phyloP scores from a whole-genome alignment of 2,797 vertebrate species.

The Sebastes melanostomus region DNA sequence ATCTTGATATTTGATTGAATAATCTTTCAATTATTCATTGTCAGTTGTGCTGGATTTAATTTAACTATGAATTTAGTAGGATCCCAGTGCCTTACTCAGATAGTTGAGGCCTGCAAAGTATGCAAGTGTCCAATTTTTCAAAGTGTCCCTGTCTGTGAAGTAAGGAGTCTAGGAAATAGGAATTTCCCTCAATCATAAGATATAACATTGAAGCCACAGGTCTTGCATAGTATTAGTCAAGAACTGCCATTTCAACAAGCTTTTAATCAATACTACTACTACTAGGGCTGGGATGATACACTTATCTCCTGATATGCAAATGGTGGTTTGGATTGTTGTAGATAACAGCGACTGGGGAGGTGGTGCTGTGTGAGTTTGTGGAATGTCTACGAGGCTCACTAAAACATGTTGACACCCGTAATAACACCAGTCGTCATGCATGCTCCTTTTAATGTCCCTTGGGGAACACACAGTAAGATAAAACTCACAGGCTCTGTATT shows the following conservation, averaged over 20 bases:
- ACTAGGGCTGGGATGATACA: no score
- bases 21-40: neutral
- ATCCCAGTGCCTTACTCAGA: neutral
- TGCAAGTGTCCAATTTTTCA: neutral
- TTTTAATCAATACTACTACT: neutral
- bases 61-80: neutral
- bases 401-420: constrained; percentile 65
- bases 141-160: constrained; percentile 3
- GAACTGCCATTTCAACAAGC: neutral
- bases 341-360: neutral
- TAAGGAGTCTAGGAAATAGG: neutral
- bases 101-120: neutral
- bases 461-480: neutral
- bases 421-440: constrained; percentile 42
- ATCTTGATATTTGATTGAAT: neutral
- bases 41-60: neutral
- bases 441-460: constrained; percentile 18
- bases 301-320: constrained; percentile 14
- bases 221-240: neutral
- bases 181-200: constrained; percentile 13
- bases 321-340: neutral
- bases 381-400: constrained; percentile 57
- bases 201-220: neutral
- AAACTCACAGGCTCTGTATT: neutral
- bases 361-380: constrained; percentile 26